These are phyloP conservation scores for Acropora tenuis DNA, from an alignment of 64 coral and sea anemone genomes.

Conservation along the genomic window DNA sequence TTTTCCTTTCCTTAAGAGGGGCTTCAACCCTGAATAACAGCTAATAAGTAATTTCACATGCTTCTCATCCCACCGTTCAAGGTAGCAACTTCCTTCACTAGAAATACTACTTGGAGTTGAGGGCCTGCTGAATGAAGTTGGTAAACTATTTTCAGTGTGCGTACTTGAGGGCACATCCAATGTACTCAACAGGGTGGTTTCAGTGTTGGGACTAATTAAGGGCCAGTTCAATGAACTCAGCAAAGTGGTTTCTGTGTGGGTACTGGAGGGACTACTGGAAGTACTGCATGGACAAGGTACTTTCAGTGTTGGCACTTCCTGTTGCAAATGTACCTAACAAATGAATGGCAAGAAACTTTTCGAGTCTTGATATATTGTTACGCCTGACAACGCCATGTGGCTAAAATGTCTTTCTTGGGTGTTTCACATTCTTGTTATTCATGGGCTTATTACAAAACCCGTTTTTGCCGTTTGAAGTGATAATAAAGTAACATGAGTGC, in stretches of 20 bases:
- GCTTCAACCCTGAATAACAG: neutral
- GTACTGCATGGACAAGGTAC: neutral
- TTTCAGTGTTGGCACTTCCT: neutral
- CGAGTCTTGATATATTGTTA: neutral
- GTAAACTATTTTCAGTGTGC: neutral
- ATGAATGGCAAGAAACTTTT: constrained; percentile 19
- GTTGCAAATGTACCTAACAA: neutral
- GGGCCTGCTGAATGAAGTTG: constrained; percentile 1
- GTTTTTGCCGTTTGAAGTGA: neutral
- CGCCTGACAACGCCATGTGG: neutral
- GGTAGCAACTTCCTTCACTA: neutral
- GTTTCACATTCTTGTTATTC: neutral
- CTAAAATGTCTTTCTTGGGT: neutral
- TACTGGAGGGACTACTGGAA: neutral
- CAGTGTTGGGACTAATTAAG: neutral
- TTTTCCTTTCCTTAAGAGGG: constrained; percentile 32
- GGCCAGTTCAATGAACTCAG: neutral
- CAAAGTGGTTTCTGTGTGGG: constrained; percentile 2
- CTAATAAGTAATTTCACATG: constrained; percentile 1
- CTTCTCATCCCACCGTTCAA: constrained; percentile 44
- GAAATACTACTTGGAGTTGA: neutral
- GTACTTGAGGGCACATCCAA: neutral
- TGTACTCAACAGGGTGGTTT: neutral
- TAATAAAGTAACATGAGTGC: neutral
- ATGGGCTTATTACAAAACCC: neutral